Base-by-base conservation (phyloP, 2,113 vertebrate genomes). In the Furnarius figulus region DNA sequence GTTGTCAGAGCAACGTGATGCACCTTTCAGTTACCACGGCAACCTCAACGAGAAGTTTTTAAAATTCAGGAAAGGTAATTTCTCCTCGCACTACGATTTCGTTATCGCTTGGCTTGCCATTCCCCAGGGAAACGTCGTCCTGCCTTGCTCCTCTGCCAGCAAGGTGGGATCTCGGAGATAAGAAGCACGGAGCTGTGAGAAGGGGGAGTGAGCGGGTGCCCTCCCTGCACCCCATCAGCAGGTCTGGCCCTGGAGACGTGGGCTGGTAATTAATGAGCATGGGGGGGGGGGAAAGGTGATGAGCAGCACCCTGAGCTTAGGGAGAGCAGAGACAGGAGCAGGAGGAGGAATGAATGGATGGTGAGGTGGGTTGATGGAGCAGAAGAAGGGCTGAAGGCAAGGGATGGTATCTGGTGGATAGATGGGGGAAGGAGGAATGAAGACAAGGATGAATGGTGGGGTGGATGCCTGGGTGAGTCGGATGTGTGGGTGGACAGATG, bases 41-140 rank as follows among this genome's bases (percentile, higher is more conserved):
- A 98, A 98, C 98, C 97, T 94, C 88, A 7, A 93, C 61, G 2
- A 95, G 95, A 96, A 92, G 94, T 98, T 98, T 98, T 98, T 98
- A 97, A 98, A 97, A 98, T 98, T 98, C 98, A 98, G 96, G 97
- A 97, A 97, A 98, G 98, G 98, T 98, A 98, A 98, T 98, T 98
- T 98, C 96, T 95, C 66, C 87, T 95, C 3, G 24, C 63, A 0
- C 91, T 95, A 74, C 21, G 78, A 91, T 96, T 97, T 82, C 52
- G 74, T 95, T 97, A 95, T 94, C 94, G 23, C 95, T 94, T 18
- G 10, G 35, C 83, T 97, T 85, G 58, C 90, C 10, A 13, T 67
- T 95, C 95, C 90, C 96, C 33, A 28, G 95, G 95, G 96, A 92
- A n/a, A 67, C 2, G 0, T 42, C 68, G 5, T 71, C 95, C 93